Evolutionary conservation across 2,797 vertebrate species (phyloP).

Genomic region (Silurus aristotelis): DNA sequence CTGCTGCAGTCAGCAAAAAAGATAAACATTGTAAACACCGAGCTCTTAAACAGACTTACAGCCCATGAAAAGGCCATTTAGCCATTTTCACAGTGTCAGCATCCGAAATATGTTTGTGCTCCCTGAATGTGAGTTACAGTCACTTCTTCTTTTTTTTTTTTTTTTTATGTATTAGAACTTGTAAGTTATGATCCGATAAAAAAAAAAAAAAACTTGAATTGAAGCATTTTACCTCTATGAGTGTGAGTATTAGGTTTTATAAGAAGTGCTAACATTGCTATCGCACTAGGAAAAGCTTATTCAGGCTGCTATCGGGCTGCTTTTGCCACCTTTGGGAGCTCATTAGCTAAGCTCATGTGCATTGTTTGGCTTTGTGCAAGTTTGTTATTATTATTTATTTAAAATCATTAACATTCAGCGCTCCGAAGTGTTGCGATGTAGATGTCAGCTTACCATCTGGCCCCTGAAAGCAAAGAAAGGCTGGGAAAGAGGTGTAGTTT

Average conservation of each 20-base stretch:
- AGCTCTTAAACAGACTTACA: conserved; percentile 19
- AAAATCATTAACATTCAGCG: conserved; percentile 41
- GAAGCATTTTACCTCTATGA: background rate
- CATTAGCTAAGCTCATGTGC: conserved; percentile 42
- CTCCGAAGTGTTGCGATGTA: conserved; percentile 17
- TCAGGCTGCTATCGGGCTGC: background rate
- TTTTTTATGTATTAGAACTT: background rate
- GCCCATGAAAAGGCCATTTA: conserved; percentile 27
- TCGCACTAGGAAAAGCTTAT: background rate
- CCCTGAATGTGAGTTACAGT: background rate
- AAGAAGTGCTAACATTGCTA: background rate
- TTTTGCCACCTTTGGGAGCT: conserved; percentile 46
- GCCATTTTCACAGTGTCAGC: conserved; percentile 19
- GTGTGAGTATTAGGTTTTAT: background rate
- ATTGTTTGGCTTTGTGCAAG: conserved; percentile 27
- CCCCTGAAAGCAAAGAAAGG: conserved; percentile 6
- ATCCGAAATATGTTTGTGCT: conserved; percentile 5
- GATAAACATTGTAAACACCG: conserved; percentile 18
- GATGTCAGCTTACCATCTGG: conserved; percentile 31
- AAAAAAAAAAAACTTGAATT: no score
- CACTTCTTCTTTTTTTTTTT: background rate
- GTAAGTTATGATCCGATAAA: background rate
- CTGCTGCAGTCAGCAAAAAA: conserved; percentile 20
- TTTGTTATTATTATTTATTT: conserved; percentile 46
- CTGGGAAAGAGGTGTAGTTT: conserved; percentile 16